These are phyloP conservation scores for Drosophila rufa DNA, from an alignment of 1,140 invertebrate species.

Conservation along the genomic window DNA sequence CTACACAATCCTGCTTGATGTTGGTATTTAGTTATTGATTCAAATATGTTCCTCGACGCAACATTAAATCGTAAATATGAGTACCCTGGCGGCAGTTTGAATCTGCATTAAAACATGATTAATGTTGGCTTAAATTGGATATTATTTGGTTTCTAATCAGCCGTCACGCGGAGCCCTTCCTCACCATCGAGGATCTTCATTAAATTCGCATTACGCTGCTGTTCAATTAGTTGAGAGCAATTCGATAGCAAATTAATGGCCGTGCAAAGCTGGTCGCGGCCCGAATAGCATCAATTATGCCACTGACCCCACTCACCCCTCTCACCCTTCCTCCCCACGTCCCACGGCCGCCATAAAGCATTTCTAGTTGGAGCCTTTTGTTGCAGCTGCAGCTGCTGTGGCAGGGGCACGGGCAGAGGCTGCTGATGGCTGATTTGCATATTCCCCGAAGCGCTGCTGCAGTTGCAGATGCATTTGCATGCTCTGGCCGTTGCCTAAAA, in stretches of 20 bases:
- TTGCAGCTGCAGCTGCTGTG: slow-evolving; percentile 38
- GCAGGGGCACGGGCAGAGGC: slow-evolving; percentile 24
- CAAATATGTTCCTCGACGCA: no score
- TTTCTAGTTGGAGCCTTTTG: slow-evolving; percentile 74
- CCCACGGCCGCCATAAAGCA: slow-evolving; percentile 40
- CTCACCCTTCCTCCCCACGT: slow-evolving; percentile 6
- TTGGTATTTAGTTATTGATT: neutral
- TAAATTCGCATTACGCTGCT: slow-evolving; percentile 48
- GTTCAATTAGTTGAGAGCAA: slow-evolving; percentile 54
- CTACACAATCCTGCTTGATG: neutral
- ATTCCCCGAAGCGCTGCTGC: slow-evolving; percentile 73
- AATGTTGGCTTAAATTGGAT: slow-evolving; percentile 11
- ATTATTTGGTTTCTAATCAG: slow-evolving; percentile 38
- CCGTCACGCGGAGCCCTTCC: neutral
- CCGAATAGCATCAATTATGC: slow-evolving; percentile 71
- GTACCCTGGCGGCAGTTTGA: neutral
- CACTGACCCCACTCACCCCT: neutral
- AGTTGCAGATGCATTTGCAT: slow-evolving; percentile 69
- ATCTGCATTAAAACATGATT: neutral
- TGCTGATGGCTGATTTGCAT: slow-evolving; percentile 79
- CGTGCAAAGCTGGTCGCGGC: slow-evolving; percentile 27
- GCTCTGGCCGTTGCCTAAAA: slow-evolving; percentile 63
- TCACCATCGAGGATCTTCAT: slow-evolving; percentile 41
- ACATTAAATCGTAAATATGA: neutral
- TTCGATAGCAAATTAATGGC: slow-evolving; percentile 65